Percentiles rank a stretch among this genome's conserved stretches.
phyloP scores from a whole-genome alignment of 2,113 vertebrate species.

The Leptobrachium ailaonicum region DNA sequence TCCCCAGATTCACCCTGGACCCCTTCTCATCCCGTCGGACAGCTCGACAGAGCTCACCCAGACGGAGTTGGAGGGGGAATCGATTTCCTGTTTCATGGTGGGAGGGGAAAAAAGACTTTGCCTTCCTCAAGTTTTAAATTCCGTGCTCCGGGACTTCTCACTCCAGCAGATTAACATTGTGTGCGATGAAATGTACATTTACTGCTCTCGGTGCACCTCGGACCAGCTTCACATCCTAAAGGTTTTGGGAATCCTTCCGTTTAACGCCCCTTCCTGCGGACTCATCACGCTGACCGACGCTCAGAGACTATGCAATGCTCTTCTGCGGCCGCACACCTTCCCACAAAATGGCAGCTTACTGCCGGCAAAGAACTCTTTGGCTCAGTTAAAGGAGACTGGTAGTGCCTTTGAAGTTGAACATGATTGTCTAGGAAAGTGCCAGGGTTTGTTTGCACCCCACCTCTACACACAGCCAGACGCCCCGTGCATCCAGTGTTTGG shows the following conservation, averaged over 20 bases:
- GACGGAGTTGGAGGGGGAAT: constrained; percentile 90
- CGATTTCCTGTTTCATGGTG: constrained; percentile 95
- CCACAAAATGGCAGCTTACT: constrained; percentile 77
- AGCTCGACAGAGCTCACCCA: constrained; percentile 96
- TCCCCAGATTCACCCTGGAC: constrained; percentile 86
- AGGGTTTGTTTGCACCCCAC: constrained; percentile 91
- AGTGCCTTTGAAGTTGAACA: constrained; percentile 96
- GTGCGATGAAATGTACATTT: constrained; percentile 94
- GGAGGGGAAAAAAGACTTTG: constrained; percentile 96
- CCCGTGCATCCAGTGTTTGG: constrained; percentile 91
- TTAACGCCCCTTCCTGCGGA: constrained; percentile 95
- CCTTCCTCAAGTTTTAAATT: constrained; percentile 95
- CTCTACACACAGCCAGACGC: constrained; percentile 90
- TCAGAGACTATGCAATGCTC: constrained; percentile 91
- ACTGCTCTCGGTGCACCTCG: constrained; percentile 91
- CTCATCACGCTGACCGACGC: constrained; percentile 95
- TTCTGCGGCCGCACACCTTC: constrained; percentile 84
- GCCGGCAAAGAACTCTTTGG: constrained; percentile 73
- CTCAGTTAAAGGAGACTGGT: constrained; percentile 84
- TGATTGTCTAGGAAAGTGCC: constrained; percentile 95
- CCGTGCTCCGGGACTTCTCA: constrained; percentile 92
- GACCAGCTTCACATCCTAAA: constrained; percentile 97
- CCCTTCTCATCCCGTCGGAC: constrained; percentile 91
- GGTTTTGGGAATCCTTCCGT: constrained; percentile 93
- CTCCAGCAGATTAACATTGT: constrained; percentile 96